phyloP scores from a whole-genome alignment of 2,797 vertebrate genomes.

The Tiaroga cobitis region DNA sequence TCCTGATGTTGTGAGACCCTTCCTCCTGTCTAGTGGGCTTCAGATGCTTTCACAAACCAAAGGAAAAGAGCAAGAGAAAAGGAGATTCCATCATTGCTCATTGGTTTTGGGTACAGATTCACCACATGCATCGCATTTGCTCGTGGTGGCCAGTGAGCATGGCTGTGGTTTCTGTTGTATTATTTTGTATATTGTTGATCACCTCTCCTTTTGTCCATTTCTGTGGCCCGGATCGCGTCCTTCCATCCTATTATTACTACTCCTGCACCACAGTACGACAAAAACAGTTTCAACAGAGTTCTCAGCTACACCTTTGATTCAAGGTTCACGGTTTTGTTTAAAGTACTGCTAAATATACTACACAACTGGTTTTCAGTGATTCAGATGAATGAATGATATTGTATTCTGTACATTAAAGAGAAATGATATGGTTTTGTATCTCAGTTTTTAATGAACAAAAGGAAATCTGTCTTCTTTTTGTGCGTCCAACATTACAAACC shows the following conservation, averaged over 20 bases:
- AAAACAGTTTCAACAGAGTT: constrained; percentile 71
- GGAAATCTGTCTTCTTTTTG: constrained; percentile 3
- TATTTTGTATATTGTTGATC: constrained; percentile 79
- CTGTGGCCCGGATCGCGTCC: constrained; percentile 58
- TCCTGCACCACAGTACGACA: constrained; percentile 55
- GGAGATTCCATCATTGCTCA: background rate
- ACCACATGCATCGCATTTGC: background rate
- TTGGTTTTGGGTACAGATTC: background rate
- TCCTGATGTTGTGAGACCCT: background rate
- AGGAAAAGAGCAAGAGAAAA: background rate
- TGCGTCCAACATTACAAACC: background rate
- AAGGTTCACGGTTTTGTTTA: constrained; percentile 38
- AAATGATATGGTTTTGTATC: background rate
- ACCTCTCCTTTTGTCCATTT: constrained; percentile 62
- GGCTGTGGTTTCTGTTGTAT: constrained; percentile 66
- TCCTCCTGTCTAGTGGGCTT: background rate
- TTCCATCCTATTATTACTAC: constrained; percentile 70
- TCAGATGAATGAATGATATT: constrained; percentile 11
- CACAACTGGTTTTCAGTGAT: background rate
- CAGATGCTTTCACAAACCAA: background rate
- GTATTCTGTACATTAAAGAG: constrained; percentile 7
- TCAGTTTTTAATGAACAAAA: background rate
- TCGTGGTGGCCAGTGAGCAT: background rate
- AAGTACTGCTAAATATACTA: background rate
- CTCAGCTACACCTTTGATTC: constrained; percentile 75